Evolutionary conservation across 2,888 invertebrate genomes (phyloP).

Genomic region (Drosophila kuntzei): DNA sequence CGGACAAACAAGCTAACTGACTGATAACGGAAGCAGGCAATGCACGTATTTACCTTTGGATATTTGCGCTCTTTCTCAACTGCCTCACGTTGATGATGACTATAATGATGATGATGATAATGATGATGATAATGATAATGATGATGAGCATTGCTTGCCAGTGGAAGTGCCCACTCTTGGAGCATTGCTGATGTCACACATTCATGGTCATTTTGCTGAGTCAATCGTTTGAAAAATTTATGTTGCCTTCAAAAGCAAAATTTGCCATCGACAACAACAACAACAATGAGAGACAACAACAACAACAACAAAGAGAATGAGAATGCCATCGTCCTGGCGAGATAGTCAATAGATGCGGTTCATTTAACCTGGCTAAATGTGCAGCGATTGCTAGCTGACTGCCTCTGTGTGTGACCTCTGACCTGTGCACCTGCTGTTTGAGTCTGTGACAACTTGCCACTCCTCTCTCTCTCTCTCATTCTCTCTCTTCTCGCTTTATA

Average conservation of each 20-base stretch:
- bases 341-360: constrained; percentile 81
- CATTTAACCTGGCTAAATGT: constrained; percentile 79
- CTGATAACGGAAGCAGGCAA: constrained; percentile 78
- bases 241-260: constrained; percentile 80
- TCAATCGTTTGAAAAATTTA: constrained; percentile 81
- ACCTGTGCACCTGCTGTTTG: constrained; percentile 35
- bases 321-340: constrained; percentile 33
- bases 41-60: constrained; percentile 77
- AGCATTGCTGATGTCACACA: constrained; percentile 76
- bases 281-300: constrained; percentile 24
- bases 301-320: background rate
- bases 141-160: constrained; percentile 12
- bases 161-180: background rate
- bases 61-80: constrained; percentile 54
- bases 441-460: background rate
- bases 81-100: constrained; percentile 26
- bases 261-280: constrained; percentile 58
- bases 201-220: constrained; percentile 81
- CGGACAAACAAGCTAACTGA: constrained; percentile 73
- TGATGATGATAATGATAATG: constrained; percentile 28
- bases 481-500: too few species aligned
- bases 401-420: constrained; percentile 24
- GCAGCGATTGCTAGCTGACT: constrained; percentile 58
- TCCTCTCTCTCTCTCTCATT: constrained; percentile 1
- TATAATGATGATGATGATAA: constrained; percentile 22